Percentiles rank a stretch among this genome's conserved stretches.
phyloP scores from a whole-genome alignment of 2,888 invertebrate genomes.

The Nycteola revayana region DNA sequence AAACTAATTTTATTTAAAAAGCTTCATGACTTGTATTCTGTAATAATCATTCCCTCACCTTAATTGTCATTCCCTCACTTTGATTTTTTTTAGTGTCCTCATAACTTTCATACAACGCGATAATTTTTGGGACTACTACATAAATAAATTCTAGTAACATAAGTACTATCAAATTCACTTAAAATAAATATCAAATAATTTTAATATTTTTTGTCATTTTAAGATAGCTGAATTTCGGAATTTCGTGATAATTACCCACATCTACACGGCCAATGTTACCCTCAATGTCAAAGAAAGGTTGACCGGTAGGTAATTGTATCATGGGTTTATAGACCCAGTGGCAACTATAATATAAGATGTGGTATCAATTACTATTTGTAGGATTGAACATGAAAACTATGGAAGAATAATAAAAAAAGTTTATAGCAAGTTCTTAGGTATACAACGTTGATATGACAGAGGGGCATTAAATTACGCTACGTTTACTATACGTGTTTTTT shows the following conservation, averaged over 20 bases:
- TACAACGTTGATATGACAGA: too few relatives aligned
- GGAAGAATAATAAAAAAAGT: too few relatives aligned
- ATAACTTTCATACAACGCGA: constrained; percentile 8
- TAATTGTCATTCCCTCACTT: constrained; percentile 5
- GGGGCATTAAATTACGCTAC: too few relatives aligned
- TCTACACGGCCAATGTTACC: too few relatives aligned
- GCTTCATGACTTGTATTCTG: constrained; percentile 6
- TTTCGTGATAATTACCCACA: constrained; percentile 7
- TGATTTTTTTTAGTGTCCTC: constrained; percentile 4
- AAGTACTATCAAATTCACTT: constrained; percentile 5
- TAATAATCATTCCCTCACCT: constrained; percentile 4
- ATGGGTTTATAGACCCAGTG: too few relatives aligned
- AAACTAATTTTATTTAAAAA: constrained; percentile 7
- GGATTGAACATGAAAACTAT: too few relatives aligned
- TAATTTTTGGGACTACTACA: constrained; percentile 7
- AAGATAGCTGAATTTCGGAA: constrained; percentile 4
- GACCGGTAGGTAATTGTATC: too few relatives aligned
- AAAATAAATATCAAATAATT: constrained; percentile 5
- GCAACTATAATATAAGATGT: too few relatives aligned
- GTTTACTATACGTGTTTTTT: too few relatives aligned
- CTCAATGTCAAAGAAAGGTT: too few relatives aligned
- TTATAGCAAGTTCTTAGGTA: too few relatives aligned
- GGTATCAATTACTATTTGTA: too few relatives aligned
- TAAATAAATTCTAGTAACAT: constrained; percentile 8
- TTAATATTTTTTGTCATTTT: constrained; percentile 7